Conservation (phyloP, 2,113 vertebrate genomes). For the Trematocara marginatum region DNA sequence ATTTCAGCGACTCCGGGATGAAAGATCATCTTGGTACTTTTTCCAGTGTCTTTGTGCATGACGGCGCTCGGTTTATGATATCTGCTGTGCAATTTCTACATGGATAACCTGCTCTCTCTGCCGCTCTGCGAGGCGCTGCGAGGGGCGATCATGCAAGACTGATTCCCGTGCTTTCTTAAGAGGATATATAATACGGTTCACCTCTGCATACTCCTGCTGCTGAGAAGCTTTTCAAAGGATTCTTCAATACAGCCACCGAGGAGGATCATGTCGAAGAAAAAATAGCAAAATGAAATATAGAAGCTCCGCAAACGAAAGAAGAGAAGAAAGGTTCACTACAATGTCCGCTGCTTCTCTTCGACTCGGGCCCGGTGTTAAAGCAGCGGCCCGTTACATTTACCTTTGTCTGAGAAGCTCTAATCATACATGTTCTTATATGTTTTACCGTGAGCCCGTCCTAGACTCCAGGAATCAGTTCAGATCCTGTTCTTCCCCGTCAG, state of each 20-base stretch:
- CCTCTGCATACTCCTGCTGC: constrained; percentile 54
- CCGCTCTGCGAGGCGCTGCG: constrained; percentile 36
- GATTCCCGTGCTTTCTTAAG: constrained; percentile 69
- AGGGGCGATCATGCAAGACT: constrained; percentile 61
- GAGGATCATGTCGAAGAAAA: constrained; percentile 25
- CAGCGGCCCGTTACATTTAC: not conserved
- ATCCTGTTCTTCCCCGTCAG: not conserved
- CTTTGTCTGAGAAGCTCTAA: accelerated
- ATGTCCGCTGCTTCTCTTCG: not conserved
- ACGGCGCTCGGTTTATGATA: constrained; percentile 57
- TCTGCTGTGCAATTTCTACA: constrained; percentile 66
- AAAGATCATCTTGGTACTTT: constrained; percentile 62
- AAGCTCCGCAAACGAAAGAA: not conserved
- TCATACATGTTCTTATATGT: not conserved
- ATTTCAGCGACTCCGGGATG: constrained; percentile 48
- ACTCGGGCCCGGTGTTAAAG: not conserved
- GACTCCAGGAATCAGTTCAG: too few species aligned
- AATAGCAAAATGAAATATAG: constrained; percentile 14
- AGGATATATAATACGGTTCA: constrained; percentile 69
- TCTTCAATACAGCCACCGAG: constrained; percentile 8
- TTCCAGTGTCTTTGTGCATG: constrained; percentile 58
- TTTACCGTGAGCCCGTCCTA: too few species aligned
- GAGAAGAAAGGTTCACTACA: not conserved
- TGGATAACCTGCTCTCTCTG: constrained; percentile 57
- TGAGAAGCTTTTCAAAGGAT: constrained; percentile 39